phyloP scores from a whole-genome alignment of 2,888 invertebrate species.

The Dendrolimus houi region DNA sequence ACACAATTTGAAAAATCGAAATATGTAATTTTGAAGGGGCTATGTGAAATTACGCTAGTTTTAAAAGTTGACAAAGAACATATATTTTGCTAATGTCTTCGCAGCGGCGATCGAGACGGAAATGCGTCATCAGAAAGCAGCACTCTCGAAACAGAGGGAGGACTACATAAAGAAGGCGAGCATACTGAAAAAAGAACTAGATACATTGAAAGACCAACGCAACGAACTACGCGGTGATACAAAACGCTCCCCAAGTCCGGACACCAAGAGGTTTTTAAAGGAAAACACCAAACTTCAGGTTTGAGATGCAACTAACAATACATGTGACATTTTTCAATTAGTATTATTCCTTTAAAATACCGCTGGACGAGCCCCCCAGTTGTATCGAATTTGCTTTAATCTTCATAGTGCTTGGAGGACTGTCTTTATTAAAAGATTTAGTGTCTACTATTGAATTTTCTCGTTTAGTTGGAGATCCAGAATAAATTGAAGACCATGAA shows the following conservation, averaged over 20 bases:
- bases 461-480: conserved; percentile 82
- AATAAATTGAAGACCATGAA: conserved; percentile 88
- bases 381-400: background rate
- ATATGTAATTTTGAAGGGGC: background rate
- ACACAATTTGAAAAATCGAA: background rate
- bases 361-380: background rate
- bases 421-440: background rate
- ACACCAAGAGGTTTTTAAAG: conserved; percentile 85
- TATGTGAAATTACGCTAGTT: conserved; percentile 22
- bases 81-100: conserved; percentile 21
- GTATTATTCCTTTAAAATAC: background rate
- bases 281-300: conserved; percentile 92
- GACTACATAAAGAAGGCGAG: conserved; percentile 87
- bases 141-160: conserved; percentile 86
- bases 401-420: background rate
- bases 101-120: conserved; percentile 85
- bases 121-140: conserved; percentile 88
- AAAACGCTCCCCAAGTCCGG: conserved; percentile 83
- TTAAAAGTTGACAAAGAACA: conserved; percentile 11
- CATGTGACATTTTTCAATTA: conserved; percentile 5
- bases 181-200: conserved; percentile 85
- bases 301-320: conserved; percentile 28
- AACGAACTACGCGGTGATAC: conserved; percentile 83
- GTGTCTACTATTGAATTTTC: conserved; percentile 14
- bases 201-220: conserved; percentile 86